Percentiles rank a stretch among this genome's conserved stretches.
These are phyloP conservation scores for Yponomeuta plumbellus DNA, from an alignment of 2,888 invertebrate genomes.

Conservation along the genomic window DNA sequence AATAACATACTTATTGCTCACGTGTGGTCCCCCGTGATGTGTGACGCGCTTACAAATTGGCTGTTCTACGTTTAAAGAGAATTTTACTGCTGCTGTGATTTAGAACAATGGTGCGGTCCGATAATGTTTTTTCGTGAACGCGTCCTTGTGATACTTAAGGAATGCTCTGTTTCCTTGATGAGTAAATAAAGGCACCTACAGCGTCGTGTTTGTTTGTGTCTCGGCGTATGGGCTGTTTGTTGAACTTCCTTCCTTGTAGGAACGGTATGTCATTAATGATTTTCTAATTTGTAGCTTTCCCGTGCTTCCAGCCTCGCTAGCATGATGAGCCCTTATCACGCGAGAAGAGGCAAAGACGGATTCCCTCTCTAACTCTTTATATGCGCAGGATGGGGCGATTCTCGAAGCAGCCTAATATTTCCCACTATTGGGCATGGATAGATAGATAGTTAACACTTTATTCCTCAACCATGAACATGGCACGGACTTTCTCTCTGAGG, in stretches of 20 bases:
- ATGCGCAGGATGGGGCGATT: too few species aligned
- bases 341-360: too few species aligned
- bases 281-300: background rate
- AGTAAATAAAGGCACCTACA: background rate
- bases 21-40: constrained; percentile 64
- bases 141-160: background rate
- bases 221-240: background rate
- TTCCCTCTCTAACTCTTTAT: too few species aligned
- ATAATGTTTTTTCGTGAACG: constrained; percentile 4
- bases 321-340: too few species aligned
- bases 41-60: constrained; percentile 50
- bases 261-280: background rate
- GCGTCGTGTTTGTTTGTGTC: background rate
- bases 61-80: constrained; percentile 41
- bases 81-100: constrained; percentile 55
- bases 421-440: too few species aligned
- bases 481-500: too few species aligned
- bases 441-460: too few species aligned
- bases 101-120: constrained; percentile 56
- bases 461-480: too few species aligned
- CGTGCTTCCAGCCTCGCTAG: background rate
- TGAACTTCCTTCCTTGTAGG: background rate
- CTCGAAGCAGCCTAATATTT: too few species aligned
- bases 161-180: background rate
- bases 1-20: constrained; percentile 72